Evolutionary conservation across 2,797 vertebrate genomes (phyloP).

Genomic region (Molossus alvarezi): DNA sequence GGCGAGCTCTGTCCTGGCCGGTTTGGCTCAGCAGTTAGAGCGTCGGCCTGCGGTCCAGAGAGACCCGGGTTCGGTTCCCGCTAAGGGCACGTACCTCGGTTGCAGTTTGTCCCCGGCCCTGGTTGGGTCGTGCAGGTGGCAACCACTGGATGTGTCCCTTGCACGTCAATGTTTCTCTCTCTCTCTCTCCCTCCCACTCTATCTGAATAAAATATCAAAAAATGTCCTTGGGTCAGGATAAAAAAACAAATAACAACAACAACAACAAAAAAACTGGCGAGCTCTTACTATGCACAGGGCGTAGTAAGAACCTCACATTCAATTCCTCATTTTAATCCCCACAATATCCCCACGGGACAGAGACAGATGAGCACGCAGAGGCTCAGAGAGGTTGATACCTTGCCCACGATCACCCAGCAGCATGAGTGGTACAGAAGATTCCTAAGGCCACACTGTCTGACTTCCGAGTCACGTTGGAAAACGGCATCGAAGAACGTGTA

Average conservation of each 20-base stretch:
- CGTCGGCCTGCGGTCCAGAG: too few relatives aligned
- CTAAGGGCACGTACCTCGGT: too few relatives aligned
- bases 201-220: too few relatives aligned
- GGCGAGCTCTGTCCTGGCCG: background rate
- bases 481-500: background rate
- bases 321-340: slow-evolving; percentile 54
- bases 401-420: background rate
- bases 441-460: slow-evolving; percentile 30
- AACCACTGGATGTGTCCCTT: too few relatives aligned
- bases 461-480: slow-evolving; percentile 43
- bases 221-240: too few relatives aligned
- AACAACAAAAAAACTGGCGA: background rate
- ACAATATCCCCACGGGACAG: background rate
- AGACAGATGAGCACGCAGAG: background rate
- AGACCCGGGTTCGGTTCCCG: too few relatives aligned
- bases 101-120: too few relatives aligned
- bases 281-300: background rate
- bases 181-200: too few relatives aligned
- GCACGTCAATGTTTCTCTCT: too few relatives aligned
- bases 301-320: background rate
- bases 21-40: too few relatives aligned
- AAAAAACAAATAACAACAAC: too few relatives aligned
- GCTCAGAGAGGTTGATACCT: slow-evolving; percentile 52
- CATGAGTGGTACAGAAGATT: background rate
- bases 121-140: too few relatives aligned